Evolutionary conservation across 2,797 vertebrate species (phyloP), one percentile per base, ranked within the genome.

Genomic region (Siniperca scherzeri): DNA sequence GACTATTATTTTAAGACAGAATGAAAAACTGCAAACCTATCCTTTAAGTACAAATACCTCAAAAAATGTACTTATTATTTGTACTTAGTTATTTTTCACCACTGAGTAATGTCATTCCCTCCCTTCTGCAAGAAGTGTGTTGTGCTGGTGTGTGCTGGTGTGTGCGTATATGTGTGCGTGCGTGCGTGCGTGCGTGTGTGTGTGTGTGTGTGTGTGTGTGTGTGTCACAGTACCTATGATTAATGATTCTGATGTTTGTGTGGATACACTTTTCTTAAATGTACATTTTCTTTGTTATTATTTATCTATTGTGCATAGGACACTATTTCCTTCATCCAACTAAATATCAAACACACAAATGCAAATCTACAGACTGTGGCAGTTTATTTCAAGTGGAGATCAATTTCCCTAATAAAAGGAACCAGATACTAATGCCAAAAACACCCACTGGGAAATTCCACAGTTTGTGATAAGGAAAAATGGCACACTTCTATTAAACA

Each of bases 401-500:
- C 11, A 50, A n/a, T 68, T 33, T 33, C 36, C 17, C 3, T 52
- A 2, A 50, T n/a, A 14, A 44, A 19, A 2, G 19, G 13, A 72
- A 25, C 7, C 14, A 36, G 25, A 25, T 0, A 75, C 21, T 67
- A 17, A 25, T 2, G 1, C 13, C 13, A 73, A 67, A 30, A 30
- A 30, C 30, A 60, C n/a, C 55, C 21, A 30, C 21, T 60, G 64
- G 42, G 75, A 85, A 80, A 76, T 72, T 71, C n/a, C 19, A 44
- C 0, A 0, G 21, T 69, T 82, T 72, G 4, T 8, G 57, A 88
- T 80, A 57, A 80, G 46, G 6, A 73, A 70, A 70, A 80, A 67
- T 30, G 21, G 13, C 75, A 30, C 9, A 89, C 85, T 74, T 88
- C 74, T 59, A 80, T 82, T 69, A 86, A 80, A 81, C 44, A 75